Evolutionary conservation across 2,113 vertebrate genomes (phyloP).

Genomic region (Thalassoma bifasciatum): DNA sequence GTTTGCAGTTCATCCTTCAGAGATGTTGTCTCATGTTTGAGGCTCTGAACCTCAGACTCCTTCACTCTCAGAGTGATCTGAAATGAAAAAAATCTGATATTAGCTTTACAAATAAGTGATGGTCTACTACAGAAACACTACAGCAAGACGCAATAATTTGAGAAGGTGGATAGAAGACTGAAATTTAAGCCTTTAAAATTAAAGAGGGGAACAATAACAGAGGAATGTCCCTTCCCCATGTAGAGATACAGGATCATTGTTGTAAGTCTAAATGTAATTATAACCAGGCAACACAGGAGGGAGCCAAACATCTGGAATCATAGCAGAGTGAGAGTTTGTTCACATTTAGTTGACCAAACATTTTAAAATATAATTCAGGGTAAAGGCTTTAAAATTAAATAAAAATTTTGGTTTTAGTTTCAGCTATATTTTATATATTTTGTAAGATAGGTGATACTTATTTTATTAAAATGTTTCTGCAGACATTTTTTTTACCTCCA

Average conservation of each 20-base stretch:
- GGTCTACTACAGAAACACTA: background rate
- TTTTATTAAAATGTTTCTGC: background rate
- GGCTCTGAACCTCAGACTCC: constrained; percentile 76
- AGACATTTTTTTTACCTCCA: constrained; percentile 71
- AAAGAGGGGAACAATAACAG: background rate
- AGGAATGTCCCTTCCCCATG: no score
- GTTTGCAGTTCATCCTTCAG: constrained; percentile 78
- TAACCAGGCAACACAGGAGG: background rate
- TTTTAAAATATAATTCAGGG: no score
- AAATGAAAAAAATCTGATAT: background rate
- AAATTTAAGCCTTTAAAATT: background rate
- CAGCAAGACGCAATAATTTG: background rate
- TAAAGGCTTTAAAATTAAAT: no score
- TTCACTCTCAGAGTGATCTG: constrained; percentile 81
- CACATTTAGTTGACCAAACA: no score
- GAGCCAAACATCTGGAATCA: background rate
- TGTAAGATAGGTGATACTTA: no score
- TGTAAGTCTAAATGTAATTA: background rate
- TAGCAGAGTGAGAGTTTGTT: no score
- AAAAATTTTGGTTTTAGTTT: no score
- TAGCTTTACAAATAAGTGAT: background rate
- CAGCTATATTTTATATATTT: no score
- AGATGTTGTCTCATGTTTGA: constrained; percentile 78
- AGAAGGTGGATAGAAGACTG: background rate
- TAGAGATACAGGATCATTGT: background rate